Conservation (phyloP, 2,797 vertebrate genomes). For the Sebastiscus albofasciatus region DNA sequence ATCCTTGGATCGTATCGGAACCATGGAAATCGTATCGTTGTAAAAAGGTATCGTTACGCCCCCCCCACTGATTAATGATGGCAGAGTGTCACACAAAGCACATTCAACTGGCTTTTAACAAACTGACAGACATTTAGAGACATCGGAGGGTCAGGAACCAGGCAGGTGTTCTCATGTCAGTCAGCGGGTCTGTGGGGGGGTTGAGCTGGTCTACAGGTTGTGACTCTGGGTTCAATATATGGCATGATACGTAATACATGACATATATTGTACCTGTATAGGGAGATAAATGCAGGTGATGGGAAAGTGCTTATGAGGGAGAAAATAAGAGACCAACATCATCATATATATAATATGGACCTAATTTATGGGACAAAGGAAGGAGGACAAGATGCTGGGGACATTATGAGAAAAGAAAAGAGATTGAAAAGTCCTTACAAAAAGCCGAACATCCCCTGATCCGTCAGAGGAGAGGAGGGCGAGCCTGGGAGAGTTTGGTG, state of each 20-base stretch:
- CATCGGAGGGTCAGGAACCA: background rate
- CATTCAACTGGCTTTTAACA: background rate
- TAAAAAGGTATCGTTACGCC: too few relatives aligned
- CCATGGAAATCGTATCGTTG: too few relatives aligned
- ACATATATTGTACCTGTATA: slow-evolving; percentile 26
- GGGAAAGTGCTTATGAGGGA: background rate
- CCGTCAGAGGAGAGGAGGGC: slow-evolving; percentile 73
- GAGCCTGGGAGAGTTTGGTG: slow-evolving; percentile 71
- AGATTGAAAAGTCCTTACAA: slow-evolving; percentile 77
- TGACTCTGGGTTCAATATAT: slow-evolving; percentile 25
- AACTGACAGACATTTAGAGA: slow-evolving; percentile 4
- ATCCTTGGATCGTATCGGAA: too few relatives aligned
- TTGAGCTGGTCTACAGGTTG: slow-evolving; percentile 13
- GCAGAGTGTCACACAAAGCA: background rate
- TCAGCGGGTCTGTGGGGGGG: background rate
- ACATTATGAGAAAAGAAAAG: slow-evolving; percentile 32
- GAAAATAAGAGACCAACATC: background rate
- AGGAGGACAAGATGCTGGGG: slow-evolving; percentile 13
- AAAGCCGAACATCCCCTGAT: slow-evolving; percentile 81
- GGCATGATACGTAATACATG: background rate
- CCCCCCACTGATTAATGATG: background rate
- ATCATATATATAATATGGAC: background rate
- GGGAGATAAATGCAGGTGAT: background rate
- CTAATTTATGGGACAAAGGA: slow-evolving; percentile 1
- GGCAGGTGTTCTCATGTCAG: slow-evolving; percentile 8